These are phyloP conservation scores for Hephaestus fuliginosus DNA, from an alignment of 2,797 vertebrate genomes.

Conservation along the genomic window DNA sequence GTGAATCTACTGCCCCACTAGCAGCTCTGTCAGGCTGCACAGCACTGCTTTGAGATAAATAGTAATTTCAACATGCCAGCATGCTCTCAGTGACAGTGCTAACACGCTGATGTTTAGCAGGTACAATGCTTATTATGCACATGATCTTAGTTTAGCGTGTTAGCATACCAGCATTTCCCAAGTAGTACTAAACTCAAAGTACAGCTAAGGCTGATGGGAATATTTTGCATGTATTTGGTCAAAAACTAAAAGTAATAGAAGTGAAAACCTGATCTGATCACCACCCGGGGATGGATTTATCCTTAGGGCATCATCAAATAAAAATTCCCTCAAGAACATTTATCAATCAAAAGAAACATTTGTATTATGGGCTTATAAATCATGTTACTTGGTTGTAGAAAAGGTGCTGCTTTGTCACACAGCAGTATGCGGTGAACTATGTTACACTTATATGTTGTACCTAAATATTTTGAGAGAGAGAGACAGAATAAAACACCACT, in stretches of 20 bases:
- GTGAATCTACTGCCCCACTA: not conserved
- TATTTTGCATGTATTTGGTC: not conserved
- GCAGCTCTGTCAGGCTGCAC: not conserved
- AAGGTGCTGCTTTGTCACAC: not conserved
- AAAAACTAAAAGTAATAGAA: not conserved
- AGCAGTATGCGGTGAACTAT: too few species aligned
- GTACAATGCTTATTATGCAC: not conserved
- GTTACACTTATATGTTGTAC: too few species aligned
- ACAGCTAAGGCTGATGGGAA: not conserved
- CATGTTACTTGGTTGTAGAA: not conserved
- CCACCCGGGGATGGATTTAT: not conserved
- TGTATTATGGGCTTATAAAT: not conserved
- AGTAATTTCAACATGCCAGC: not conserved
- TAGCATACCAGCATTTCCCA: too few species aligned
- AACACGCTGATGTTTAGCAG: not conserved
- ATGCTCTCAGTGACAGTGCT: not conserved
- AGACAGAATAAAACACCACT: not conserved
- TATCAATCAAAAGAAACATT: not conserved
- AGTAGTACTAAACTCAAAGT: not conserved
- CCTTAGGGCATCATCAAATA: not conserved
- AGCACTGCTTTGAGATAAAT: not conserved
- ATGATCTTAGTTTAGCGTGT: not conserved
- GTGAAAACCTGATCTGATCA: constrained; percentile 10
- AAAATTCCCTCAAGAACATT: not conserved
- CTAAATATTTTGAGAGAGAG: not conserved